phyloP scores from a whole-genome alignment of 2,888 invertebrate genomes.

The Platycheirus rosarum region DNA sequence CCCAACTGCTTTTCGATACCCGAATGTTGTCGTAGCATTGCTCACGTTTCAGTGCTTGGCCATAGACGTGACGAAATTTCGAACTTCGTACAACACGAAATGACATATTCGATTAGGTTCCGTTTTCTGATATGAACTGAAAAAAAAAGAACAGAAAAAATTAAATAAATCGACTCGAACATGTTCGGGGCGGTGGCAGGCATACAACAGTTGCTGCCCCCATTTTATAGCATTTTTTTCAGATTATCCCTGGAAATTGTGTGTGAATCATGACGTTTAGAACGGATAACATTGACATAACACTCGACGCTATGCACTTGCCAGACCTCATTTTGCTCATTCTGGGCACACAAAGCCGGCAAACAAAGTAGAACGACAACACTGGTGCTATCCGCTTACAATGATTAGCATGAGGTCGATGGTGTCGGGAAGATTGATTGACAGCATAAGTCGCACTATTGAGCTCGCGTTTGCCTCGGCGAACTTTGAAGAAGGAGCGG shows the following conservation, averaged over 20 bases:
- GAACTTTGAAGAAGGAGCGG: background rate
- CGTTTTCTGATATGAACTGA: slow-evolving; percentile 49
- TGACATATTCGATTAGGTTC: slow-evolving; percentile 87
- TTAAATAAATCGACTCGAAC: slow-evolving; percentile 42
- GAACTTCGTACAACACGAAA: slow-evolving; percentile 98
- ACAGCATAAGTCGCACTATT: slow-evolving; percentile 61
- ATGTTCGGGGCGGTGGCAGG: slow-evolving; percentile 33
- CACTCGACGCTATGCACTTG: slow-evolving; percentile 45
- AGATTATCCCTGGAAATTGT: slow-evolving; percentile 62
- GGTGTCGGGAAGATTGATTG: slow-evolving; percentile 54
- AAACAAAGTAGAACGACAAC: slow-evolving; percentile 48
- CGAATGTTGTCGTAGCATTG: slow-evolving; percentile 98
- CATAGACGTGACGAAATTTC: slow-evolving; percentile 98
- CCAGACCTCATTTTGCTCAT: slow-evolving; percentile 47
- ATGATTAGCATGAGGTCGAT: slow-evolving; percentile 64
- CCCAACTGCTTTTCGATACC: slow-evolving; percentile 99
- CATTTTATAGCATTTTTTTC: slow-evolving; percentile 33
- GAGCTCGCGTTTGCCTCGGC: slow-evolving; percentile 16
- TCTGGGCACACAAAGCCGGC: slow-evolving; percentile 44
- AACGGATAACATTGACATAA: slow-evolving; percentile 50
- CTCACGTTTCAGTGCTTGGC: slow-evolving; percentile 94
- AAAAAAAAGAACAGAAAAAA: slow-evolving; percentile 36
- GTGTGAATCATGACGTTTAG: slow-evolving; percentile 55
- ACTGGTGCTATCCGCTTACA: slow-evolving; percentile 35
- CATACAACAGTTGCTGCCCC: slow-evolving; percentile 13